Evolutionary conservation across 2,888 invertebrate species (phyloP), one percentile per base, ranked within the genome.

Genomic region (Camponotus fellah): DNA sequence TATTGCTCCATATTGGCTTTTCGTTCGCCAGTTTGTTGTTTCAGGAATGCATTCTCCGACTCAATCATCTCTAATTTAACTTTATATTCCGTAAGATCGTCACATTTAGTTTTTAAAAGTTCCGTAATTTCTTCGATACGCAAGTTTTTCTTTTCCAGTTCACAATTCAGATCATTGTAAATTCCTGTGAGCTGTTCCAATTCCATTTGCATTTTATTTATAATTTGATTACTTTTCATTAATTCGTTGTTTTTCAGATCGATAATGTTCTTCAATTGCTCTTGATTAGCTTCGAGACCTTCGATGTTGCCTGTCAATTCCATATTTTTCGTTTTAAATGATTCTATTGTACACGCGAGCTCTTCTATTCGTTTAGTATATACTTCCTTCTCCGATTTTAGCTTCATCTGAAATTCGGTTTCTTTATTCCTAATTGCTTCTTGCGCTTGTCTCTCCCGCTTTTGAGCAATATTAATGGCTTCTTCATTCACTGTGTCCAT

Each of bases 31-130:
- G 92, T 62, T 69, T 94, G 93, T 49, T 92, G 88, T 46, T 92
- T 91, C 32, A 94, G 84, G 32, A 84, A 75, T 14, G 94, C 92
- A 58, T 92, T 92, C 40, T 94, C 93, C 0, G 93, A 92, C 34
- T 86, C 84, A n/a, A 93, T 87, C 0, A 83, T 91, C 71, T 93
- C 93, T 6, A 94, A 80, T 83, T 93, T 93, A 0, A 90, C 92
- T 83, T 93, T 94, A 81, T 95, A 95, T 74, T 96, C 95, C 0
- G 95, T 93, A 64, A 95, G 90, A 58, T 86, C 86, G 66, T 95
- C 94, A 40, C 94, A 93, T 72, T 94, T 94, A 1, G 76, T 85
- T 82, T 94, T 94, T 32, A 94, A 58, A n/a, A 93, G 80, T 6
- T 17, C 62, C 10, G 90, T 92, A 4, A 95, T 92, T 37, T 93